These are phyloP conservation scores for Porites rus DNA, from an alignment of 92 coral and sea anemone species.

Conservation along the genomic window DNA sequence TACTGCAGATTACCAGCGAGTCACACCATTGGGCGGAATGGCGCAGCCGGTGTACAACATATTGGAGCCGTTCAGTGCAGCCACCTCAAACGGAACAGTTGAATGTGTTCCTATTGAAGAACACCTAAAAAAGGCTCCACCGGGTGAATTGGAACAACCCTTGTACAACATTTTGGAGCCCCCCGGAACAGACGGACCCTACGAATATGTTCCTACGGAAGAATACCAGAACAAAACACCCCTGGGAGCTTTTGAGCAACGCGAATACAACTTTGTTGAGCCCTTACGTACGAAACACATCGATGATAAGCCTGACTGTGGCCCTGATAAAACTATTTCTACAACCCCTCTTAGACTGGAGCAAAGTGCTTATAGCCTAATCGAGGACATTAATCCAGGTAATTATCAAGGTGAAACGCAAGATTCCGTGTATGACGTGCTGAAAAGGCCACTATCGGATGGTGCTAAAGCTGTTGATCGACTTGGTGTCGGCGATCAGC, in stretches of 20 bases:
- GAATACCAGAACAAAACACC: not conserved
- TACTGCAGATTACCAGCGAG: not conserved
- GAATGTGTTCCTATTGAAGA: not conserved
- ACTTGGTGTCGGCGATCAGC: not conserved
- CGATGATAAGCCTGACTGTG: not conserved
- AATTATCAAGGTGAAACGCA: not conserved
- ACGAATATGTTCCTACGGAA: not conserved
- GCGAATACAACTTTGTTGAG: not conserved
- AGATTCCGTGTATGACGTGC: not conserved
- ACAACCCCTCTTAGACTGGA: constrained; percentile 1
- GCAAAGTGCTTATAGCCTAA: constrained; percentile 2
- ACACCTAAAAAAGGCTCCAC: not conserved
- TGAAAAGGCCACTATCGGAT: not conserved
- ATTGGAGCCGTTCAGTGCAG: not conserved
- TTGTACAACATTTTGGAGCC: not conserved
- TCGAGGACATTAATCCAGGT: not conserved
- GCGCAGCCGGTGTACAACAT: not conserved
- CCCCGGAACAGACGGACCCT: not conserved
- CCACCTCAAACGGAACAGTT: not conserved
- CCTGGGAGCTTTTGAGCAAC: not conserved
- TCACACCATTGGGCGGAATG: not conserved
- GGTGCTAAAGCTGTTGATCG: not conserved
- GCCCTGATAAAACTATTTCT: not conserved
- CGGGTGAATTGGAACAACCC: not conserved
- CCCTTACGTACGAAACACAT: not conserved